Conservation (phyloP, 2,113 vertebrate genomes). For the Tupaia chinensis region DNA sequence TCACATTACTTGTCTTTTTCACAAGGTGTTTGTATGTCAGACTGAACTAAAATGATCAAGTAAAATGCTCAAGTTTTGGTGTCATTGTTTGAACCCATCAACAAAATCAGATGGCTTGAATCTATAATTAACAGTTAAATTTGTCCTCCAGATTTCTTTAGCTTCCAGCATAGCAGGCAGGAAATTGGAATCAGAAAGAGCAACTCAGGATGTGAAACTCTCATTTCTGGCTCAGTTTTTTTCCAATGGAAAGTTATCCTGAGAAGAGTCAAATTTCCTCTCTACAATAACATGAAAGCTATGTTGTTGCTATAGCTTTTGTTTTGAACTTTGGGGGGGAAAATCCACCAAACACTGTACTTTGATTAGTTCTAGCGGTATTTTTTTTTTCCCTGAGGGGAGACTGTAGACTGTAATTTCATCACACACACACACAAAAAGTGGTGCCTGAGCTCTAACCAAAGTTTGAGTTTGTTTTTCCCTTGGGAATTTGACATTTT, state of each 20-base stretch:
- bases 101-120: constrained; percentile 53
- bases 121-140: constrained; percentile 54
- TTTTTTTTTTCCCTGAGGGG: constrained; percentile 67
- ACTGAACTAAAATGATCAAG: background rate
- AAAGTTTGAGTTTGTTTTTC: constrained; percentile 74
- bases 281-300: background rate
- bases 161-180: background rate
- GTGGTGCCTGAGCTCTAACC: constrained; percentile 68
- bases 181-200: constrained; percentile 56
- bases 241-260: background rate
- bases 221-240: constrained; percentile 31
- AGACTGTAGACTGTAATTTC: constrained; percentile 79
- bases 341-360: constrained; percentile 35
- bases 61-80: constrained; percentile 13
- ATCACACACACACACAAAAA: constrained; percentile 72
- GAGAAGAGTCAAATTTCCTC: constrained; percentile 79
- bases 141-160: constrained; percentile 36
- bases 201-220: background rate
- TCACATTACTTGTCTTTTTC: background rate
- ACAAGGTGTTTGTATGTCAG: background rate
- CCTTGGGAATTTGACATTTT: constrained; percentile 86
- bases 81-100: constrained; percentile 37
- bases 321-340: constrained; percentile 81
- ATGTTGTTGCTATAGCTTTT: constrained; percentile 72
- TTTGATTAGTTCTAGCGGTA: constrained; percentile 81